A percentile compares a stretch with the other conserved stretches of the same genome.
phyloP scores from a whole-genome alignment of 2,797 vertebrate genomes.

The Mergus octosetaceus region DNA sequence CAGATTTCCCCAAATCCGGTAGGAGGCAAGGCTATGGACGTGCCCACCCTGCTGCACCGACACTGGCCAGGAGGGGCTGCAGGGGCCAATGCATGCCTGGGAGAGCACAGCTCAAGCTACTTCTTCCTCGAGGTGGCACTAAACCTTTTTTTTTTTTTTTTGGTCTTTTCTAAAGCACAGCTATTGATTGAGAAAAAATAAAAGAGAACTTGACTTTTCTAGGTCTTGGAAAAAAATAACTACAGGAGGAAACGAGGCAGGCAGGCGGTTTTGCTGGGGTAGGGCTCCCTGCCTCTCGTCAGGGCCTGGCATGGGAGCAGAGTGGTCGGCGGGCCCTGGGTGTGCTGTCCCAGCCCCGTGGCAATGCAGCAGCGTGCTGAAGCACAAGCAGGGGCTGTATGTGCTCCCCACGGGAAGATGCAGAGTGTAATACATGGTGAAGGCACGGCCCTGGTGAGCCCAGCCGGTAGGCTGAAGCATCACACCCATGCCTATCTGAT shows the following conservation, averaged over 20 bases:
- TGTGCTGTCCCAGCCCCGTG: rapidly evolving
- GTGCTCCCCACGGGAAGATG: neutral
- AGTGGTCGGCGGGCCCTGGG: neutral
- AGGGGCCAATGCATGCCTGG: rapidly evolving
- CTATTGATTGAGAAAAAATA: neutral
- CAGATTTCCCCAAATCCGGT: neutral
- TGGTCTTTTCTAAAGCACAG: neutral
- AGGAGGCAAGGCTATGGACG: neutral
- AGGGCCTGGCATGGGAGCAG: neutral
- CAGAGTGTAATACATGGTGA: neutral
- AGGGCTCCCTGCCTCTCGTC: neutral
- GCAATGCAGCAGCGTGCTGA: neutral
- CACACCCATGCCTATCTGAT: rapidly evolving
- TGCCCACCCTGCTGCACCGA: neutral
- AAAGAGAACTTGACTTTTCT: neutral
- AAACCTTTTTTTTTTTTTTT: neutral
- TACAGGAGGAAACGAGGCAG: neutral
- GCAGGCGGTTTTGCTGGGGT: neutral
- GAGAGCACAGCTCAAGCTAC: neutral
- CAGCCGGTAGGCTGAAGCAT: neutral
- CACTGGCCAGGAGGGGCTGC: neutral
- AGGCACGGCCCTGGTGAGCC: rapidly evolving
- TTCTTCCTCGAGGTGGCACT: neutral
- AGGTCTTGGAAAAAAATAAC: neutral
- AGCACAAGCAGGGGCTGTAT: neutral